phyloP scores from a whole-genome alignment of 2,113 vertebrate species.

The Rhinopomastus cyanomelas region DNA sequence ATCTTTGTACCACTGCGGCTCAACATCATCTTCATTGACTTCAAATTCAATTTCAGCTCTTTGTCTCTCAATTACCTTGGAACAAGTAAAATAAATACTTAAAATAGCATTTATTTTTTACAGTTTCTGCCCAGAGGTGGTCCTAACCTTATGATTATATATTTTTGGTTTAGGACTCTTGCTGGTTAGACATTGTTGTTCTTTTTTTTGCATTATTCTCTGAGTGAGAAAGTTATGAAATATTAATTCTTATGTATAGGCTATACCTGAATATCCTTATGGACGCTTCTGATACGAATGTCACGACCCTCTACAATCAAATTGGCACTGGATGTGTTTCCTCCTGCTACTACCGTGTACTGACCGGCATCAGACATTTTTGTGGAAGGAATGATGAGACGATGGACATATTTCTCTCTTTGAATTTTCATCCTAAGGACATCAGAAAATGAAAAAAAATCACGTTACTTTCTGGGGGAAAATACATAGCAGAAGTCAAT shows the following conservation, averaged over 20 bases:
- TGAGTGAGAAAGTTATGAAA: not conserved
- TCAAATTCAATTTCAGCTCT: constrained; percentile 93
- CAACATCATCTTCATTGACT: constrained; percentile 95
- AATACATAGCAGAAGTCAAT: not conserved
- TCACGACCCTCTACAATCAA: constrained; percentile 93
- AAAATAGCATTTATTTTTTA: not conserved
- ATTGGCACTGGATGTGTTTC: constrained; percentile 88
- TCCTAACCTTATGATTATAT: not conserved
- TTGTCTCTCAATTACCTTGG: constrained; percentile 92
- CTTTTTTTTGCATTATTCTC: not conserved
- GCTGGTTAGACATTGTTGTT: not conserved
- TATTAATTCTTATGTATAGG: not conserved
- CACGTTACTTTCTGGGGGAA: not conserved
- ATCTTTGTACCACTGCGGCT: constrained; percentile 92
- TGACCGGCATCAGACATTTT: constrained; percentile 91
- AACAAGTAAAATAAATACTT: not conserved
- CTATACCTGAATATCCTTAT: constrained; percentile 85
- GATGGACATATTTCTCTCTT: constrained; percentile 90
- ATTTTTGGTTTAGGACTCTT: not conserved
- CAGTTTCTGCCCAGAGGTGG: not conserved
- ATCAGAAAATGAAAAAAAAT: constrained; percentile 1
- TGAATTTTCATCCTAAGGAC: constrained; percentile 81
- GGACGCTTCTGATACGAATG: constrained; percentile 84
- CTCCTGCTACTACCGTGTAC: constrained; percentile 93
- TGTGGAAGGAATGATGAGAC: constrained; percentile 89